Conservation (phyloP, 1,140 invertebrate genomes). For the Tetraneura akinire region DNA sequence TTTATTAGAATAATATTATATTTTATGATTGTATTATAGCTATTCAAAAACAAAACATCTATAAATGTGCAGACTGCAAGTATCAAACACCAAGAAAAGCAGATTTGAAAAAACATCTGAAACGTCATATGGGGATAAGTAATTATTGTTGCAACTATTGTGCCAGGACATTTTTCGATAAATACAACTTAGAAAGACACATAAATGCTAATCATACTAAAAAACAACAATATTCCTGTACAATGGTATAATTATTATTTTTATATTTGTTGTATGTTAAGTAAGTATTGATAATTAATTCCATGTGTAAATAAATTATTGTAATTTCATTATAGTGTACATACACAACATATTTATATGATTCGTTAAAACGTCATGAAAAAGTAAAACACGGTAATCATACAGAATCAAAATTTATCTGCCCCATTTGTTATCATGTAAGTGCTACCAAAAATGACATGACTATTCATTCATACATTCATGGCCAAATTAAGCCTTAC, state of each 20-base stretch:
- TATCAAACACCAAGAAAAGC: constrained; percentile 36
- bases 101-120: constrained; percentile 45
- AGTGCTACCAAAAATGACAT: constrained; percentile 38
- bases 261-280: no score
- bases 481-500: constrained; percentile 13
- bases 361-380: constrained; percentile 42
- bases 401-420: neutral
- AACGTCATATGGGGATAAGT: constrained; percentile 34
- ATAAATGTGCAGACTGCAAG: constrained; percentile 36
- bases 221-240: constrained; percentile 38
- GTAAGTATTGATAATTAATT: neutral
- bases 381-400: constrained; percentile 27
- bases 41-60: neutral
- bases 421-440: constrained; percentile 26
- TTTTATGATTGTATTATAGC: neutral
- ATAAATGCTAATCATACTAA: constrained; percentile 46
- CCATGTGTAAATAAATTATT: neutral
- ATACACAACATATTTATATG: constrained; percentile 31
- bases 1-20: no score
- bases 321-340: neutral
- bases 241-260: constrained; percentile 7
- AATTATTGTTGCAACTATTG: constrained; percentile 38
- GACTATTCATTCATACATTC: constrained; percentile 18
- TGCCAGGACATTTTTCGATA: constrained; percentile 40
- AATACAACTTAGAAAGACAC: constrained; percentile 42